Conservation (phyloP, 2,797 vertebrate species). For the Hypotaenidia philippensis region DNA sequence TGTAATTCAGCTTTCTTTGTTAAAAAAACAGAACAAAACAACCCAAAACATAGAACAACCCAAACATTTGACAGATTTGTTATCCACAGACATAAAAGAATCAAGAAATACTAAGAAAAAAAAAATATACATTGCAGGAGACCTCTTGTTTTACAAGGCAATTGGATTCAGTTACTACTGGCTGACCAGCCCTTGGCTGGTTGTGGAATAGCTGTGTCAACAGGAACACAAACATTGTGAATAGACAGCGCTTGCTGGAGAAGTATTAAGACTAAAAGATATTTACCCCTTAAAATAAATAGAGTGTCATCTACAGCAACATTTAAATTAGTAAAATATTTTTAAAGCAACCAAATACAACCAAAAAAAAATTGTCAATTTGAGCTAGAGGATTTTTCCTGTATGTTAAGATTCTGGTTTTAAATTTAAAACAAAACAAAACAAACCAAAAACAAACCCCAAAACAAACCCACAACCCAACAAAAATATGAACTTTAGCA, state of each 20-base stretch:
- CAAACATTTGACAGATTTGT: conserved; percentile 54
- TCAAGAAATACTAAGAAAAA: conserved; percentile 11
- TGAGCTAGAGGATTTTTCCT: neutral
- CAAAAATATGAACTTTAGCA: neutral
- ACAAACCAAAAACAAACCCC: neutral
- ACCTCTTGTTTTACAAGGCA: conserved; percentile 61
- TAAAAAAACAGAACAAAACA: conserved; percentile 32
- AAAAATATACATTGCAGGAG: conserved; percentile 33
- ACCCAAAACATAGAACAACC: conserved; percentile 49
- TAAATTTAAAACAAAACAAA: neutral
- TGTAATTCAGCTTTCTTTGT: conserved; percentile 72
- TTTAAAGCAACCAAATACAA: conserved; percentile 64
- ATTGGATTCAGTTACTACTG: conserved; percentile 44
- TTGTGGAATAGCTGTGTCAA: neutral
- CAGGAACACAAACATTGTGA: conserved; percentile 45
- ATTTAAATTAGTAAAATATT: conserved; percentile 72
- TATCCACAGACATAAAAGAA: conserved; percentile 64
- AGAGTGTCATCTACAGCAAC: conserved; percentile 59
- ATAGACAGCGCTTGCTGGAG: conserved; percentile 31
- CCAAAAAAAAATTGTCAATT: conserved; percentile 1
- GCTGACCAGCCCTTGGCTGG: conserved; percentile 18
- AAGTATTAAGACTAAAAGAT: conserved; percentile 68
- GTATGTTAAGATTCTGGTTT: neutral
- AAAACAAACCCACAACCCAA: too few relatives aligned
- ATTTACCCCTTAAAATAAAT: conserved; percentile 74